Percentiles rank a stretch among this genome's conserved stretches.
Conservation (phyloP, 2,113 vertebrate genomes). For the Xiphophorus hellerii region DNA sequence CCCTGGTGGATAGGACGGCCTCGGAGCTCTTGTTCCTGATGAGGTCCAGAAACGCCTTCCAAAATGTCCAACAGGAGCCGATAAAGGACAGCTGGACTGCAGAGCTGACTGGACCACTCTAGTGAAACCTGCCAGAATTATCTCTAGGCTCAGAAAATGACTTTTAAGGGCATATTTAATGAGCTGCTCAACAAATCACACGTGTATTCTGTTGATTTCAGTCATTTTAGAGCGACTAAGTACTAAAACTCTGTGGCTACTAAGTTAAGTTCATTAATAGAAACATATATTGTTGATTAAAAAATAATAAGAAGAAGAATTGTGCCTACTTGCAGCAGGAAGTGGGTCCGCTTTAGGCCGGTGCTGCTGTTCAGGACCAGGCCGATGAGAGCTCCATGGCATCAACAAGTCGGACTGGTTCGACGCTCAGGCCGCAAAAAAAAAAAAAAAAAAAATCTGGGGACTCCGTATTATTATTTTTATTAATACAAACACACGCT, state of each 20-base stretch:
- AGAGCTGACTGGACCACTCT: background rate
- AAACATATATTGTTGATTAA: background rate
- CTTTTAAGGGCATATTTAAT: background rate
- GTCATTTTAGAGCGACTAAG: background rate
- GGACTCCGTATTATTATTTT: no score
- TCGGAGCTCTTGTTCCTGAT: conserved; percentile 48
- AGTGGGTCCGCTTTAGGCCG: conserved; percentile 19
- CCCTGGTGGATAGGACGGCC: conserved; percentile 44
- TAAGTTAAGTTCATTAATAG: background rate
- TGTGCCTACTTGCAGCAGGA: conserved; percentile 42
- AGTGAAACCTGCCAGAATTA: background rate
- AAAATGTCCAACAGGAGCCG: conserved; percentile 1
- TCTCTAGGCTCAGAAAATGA: background rate
- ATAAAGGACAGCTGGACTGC: background rate
- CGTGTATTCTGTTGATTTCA: no score
- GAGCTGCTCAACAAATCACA: background rate
- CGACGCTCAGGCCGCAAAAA: conserved; percentile 22
- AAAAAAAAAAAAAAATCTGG: no score
- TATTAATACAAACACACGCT: background rate
- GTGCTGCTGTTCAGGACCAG: conserved; percentile 59
- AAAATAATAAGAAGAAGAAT: background rate
- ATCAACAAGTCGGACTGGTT: conserved; percentile 26
- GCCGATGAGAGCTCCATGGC: conserved; percentile 68
- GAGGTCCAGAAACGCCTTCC: background rate
- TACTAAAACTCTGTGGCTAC: background rate